A percentile compares a stretch with the other conserved stretches of the same genome.
These are phyloP conservation scores for Sclerurus mexicanus DNA, from an alignment of 2,113 vertebrate species.

Conservation along the genomic window DNA sequence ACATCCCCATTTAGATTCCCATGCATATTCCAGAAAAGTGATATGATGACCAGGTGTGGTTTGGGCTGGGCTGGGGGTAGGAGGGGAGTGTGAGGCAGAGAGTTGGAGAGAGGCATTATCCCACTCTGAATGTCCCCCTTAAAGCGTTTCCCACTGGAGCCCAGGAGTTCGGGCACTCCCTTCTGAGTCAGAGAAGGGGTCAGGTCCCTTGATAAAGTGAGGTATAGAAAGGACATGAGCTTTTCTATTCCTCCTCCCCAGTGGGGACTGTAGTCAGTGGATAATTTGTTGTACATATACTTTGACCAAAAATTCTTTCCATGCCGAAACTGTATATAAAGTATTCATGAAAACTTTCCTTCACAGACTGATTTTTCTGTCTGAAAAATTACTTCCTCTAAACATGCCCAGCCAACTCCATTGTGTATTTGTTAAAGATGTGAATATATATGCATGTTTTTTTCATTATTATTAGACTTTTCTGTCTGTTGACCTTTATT, in stretches of 20 bases:
- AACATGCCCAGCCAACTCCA: neutral
- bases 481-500: neutral
- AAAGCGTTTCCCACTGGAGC: neutral
- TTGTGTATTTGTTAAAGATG: neutral
- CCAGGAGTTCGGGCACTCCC: neutral
- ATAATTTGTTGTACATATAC: neutral
- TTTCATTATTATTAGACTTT: neutral
- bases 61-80: rapidly evolving
- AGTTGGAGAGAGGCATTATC: neutral
- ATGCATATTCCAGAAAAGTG: neutral
- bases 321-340: neutral
- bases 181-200: neutral
- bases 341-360: neutral
- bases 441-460: neutral
- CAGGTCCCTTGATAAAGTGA: neutral
- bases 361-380: neutral
- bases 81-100: neutral
- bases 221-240: neutral
- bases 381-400: neutral
- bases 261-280: neutral
- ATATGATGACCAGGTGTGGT: rapidly evolving
- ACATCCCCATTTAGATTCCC: neutral
- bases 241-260: neutral
- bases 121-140: neutral
- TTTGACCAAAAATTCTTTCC: neutral